A percentile compares a stretch with the other conserved stretches of the same genome.
These are phyloP conservation scores for Aldabrachelys gigantea DNA, from an alignment of 2,113 vertebrate genomes.

Conservation along the genomic window DNA sequence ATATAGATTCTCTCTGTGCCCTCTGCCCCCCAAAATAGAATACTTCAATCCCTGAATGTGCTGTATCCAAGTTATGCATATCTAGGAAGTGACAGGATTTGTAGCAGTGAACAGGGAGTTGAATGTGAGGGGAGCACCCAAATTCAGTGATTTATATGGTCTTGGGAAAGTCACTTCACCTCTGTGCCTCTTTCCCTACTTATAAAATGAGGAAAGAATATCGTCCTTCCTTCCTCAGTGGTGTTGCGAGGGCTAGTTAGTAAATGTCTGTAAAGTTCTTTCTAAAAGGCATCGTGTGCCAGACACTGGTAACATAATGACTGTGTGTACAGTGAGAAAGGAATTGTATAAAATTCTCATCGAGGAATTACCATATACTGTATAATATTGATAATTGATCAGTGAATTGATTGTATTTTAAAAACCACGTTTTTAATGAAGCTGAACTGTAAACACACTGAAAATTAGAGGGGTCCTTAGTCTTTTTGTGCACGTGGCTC, in stretches of 20 bases:
- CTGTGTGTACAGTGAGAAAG: background rate
- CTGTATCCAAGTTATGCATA: background rate
- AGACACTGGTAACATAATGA: background rate
- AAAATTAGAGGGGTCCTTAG: too few species aligned
- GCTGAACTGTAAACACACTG: too few species aligned
- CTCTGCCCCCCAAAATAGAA: background rate
- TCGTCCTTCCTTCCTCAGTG: too few species aligned
- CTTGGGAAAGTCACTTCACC: background rate
- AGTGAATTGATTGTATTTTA: background rate
- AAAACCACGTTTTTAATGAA: background rate
- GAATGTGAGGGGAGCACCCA: background rate
- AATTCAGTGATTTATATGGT: rapidly evolving
- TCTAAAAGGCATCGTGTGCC: background rate
- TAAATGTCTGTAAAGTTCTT: background rate
- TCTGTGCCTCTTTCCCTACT: background rate
- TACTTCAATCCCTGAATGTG: rapidly evolving
- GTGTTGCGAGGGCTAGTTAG: background rate
- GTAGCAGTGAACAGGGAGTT: background rate
- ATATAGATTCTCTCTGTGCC: background rate
- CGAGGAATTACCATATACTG: background rate
- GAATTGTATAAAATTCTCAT: background rate
- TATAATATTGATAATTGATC: background rate
- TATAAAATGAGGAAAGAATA: background rate
- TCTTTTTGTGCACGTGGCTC: too few species aligned
- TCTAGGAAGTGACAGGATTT: background rate